Base-by-base conservation (phyloP, 1,140 invertebrate species). In the Scaptomyza montana region DNA sequence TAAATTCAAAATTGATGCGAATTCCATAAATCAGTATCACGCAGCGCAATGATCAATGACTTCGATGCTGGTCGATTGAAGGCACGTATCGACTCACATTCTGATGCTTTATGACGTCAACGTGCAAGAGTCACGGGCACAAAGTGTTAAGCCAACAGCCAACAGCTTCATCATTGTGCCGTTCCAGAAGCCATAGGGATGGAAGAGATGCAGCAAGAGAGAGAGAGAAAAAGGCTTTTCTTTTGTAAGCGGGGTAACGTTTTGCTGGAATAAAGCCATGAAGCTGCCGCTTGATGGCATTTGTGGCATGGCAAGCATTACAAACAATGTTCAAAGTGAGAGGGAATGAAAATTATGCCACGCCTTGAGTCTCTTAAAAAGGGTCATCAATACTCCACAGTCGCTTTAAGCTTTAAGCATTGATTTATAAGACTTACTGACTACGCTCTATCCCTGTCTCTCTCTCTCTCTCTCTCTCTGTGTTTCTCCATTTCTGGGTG, bases 21-120 rank as follows among this genome's bases (percentile, higher is more conserved):
- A 73, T 72, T 84, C 84, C 84, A 89, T 89, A 89, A 89, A 89
- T 89, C 84, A 89, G 84, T 77, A 77, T 78, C 74, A 85, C 67
- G 76, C 82, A 68, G 51, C 59, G 63, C 64, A 77, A 78, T 89
- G 84, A 89, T 89, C 84, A 89, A 89, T 89, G 80, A 84, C 77
- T 84, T 56, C 72, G 68, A n/a, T 43, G 39, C 39, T 43, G 39
- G 2, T 72, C 64, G 79, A 89, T 89, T 89, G 84, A 84, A 89
- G 77, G 70, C 84, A 82, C 77, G 80, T 89, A 77, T 85, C 78
- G 78, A 63, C 59, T 63, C 63, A 50, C 60, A 59, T 60, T 67
- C 54, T 67, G 59, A 67, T 67, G 56, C 68, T 76, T 72, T 78
- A 72, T 78, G 74, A 77, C 77, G 64, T 78, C 77, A 78, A 75